Conservation (phyloP, 2,888 invertebrate genomes). For the Prenolepis imparis region DNA sequence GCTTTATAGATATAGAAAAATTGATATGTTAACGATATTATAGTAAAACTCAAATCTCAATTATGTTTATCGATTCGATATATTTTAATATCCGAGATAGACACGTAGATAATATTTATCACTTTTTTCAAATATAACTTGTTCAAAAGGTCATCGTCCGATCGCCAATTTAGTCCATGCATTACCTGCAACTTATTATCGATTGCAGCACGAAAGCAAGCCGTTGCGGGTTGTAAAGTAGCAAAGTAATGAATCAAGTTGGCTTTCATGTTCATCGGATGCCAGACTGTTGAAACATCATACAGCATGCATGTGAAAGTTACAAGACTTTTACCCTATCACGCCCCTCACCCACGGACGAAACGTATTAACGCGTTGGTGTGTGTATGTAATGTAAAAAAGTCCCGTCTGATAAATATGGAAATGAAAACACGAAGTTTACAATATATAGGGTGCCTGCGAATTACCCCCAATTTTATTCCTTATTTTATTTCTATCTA, state of each 20-base stretch:
- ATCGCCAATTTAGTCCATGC: constrained; percentile 58
- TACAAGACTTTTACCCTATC: constrained; percentile 54
- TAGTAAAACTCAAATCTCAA: not conserved
- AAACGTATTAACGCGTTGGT: constrained; percentile 30
- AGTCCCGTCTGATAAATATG: constrained; percentile 43
- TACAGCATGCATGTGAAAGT: constrained; percentile 50
- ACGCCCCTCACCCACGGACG: constrained; percentile 32
- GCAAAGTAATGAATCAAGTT: constrained; percentile 68
- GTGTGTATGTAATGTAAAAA: constrained; percentile 39
- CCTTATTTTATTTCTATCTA: not conserved
- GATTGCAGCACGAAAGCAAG: constrained; percentile 58
- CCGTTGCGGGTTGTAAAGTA: constrained; percentile 55
- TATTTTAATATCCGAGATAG: not conserved
- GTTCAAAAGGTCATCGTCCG: constrained; percentile 52
- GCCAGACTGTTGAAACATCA: constrained; percentile 50
- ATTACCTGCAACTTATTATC: constrained; percentile 59
- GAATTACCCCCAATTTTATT: constrained; percentile 40
- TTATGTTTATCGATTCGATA: not conserved
- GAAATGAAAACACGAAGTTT: constrained; percentile 56
- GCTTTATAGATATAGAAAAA: not conserved
- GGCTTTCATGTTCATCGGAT: constrained; percentile 67
- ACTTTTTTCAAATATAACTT: constrained; percentile 17
- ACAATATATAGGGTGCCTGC: constrained; percentile 46
- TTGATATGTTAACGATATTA: not conserved
- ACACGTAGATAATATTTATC: not conserved